Conservation (phyloP, 23 tunicate species). For the Ciona savignyi region DNA sequence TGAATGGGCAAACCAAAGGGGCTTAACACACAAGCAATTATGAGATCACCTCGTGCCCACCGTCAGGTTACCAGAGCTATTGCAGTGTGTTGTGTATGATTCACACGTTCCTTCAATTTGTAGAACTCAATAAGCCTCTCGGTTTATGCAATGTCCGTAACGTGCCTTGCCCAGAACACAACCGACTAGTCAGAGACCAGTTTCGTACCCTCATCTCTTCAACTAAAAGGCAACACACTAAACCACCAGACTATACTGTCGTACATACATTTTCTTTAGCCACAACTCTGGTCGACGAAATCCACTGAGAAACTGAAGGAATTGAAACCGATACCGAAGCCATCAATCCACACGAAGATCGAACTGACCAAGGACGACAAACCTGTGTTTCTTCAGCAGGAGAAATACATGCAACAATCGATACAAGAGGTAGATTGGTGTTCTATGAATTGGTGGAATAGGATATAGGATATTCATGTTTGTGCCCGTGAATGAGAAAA, state of each 20-base stretch:
- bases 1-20: too few species aligned
- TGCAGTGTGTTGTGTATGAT: too few species aligned
- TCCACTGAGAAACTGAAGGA: slow-evolving; percentile 30
- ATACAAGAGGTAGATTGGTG: slow-evolving; percentile 2
- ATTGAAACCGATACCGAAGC: slow-evolving; percentile 26
- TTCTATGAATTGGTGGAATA: too few species aligned
- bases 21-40: too few species aligned
- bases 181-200: not conserved
- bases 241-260: slow-evolving; percentile 22
- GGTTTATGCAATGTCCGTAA: too few species aligned
- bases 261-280: slow-evolving; percentile 21
- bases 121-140: too few species aligned
- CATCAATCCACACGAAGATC: slow-evolving; percentile 46
- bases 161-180: too few species aligned
- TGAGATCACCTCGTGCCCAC: too few species aligned
- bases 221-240: not conserved
- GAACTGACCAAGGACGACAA: slow-evolving; percentile 31
- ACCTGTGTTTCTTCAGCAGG: slow-evolving; percentile 46
- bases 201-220: not conserved
- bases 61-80: too few species aligned
- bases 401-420: slow-evolving; percentile 11
- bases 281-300: slow-evolving; percentile 39
- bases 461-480: too few species aligned
- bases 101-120: too few species aligned
- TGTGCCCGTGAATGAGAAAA: not conserved